Base-by-base conservation (phyloP, 2,797 vertebrate species). In the Epinephelus coioides region DNA sequence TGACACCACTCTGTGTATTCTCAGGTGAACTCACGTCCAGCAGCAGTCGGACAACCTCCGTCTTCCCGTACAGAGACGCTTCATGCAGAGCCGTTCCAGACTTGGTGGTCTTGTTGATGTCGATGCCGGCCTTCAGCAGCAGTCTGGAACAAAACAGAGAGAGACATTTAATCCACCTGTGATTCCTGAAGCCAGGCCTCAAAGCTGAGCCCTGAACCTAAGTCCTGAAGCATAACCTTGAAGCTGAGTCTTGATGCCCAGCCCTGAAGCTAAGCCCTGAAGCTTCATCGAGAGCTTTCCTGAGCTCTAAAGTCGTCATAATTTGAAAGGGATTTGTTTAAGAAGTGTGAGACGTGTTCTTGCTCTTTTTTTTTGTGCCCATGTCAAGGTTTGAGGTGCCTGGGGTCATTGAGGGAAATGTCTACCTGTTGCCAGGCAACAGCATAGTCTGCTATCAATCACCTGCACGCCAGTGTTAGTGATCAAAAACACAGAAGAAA, bases 41-140 rank as follows among this genome's bases (percentile, higher is more conserved):
- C 69, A 99, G 96, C 67, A 97, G 94, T 50, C 97, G 96, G 47
- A 99, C 98, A 89, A 98, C 97, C 79, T 99, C 97, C 0, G 97
- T 99, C 85, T 99, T 99, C 51, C 98, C 98, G 0, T 98, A 99
- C 44, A 99, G 96, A 0, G 98, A 95, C 0, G 97, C 98, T 85
- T 99, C 98, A 0, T 99, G 98, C 50, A 99, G 95, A 0, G 98
- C 97, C 0, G 97, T 98, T 68, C 98, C 98, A 0, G 97, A 97
- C 93, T 98, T 98, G 1, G 97, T 98, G 83, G 96, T 96, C 77
- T 96, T 96, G 94, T 98, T 99, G 94, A 98, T 97, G 94, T 99
- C 97, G 0, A 99, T 99, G 25, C 97, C 97, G 0, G 97, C 97
- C 84, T 96, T 97, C 83, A 99, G 93, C 67, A 99, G 95, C 89